phyloP scores from a whole-genome alignment of 1,140 invertebrate genomes.

The Micrasema longulum region DNA sequence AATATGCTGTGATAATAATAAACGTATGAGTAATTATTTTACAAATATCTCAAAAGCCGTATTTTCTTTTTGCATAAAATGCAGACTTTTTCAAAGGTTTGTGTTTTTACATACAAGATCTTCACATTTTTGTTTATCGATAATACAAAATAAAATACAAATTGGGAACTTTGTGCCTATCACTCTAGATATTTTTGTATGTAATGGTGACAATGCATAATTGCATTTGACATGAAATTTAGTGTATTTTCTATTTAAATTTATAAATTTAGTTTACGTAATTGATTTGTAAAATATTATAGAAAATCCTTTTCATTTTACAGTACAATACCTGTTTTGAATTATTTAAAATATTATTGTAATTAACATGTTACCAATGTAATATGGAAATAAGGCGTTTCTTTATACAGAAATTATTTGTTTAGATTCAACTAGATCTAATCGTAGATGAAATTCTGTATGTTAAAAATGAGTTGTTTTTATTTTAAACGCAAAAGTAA shows the following conservation, averaged over 20 bases:
- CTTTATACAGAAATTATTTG: neutral
- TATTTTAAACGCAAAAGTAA: neutral
- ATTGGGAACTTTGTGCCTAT: too few species aligned
- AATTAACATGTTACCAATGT: conserved; percentile 26
- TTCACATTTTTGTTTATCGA: too few species aligned
- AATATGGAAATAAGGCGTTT: neutral
- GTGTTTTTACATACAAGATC: too few species aligned
- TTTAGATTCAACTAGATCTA: neutral
- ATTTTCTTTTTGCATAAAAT: too few species aligned
- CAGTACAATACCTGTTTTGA: conserved; percentile 6
- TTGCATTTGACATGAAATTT: conserved; percentile 6
- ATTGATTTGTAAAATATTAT: too few species aligned
- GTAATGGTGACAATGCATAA: conserved; percentile 5
- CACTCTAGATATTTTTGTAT: neutral
- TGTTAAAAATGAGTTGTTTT: neutral
- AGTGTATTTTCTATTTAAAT: conserved; percentile 3
- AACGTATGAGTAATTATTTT: neutral
- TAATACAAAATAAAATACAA: too few species aligned
- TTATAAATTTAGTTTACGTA: neutral
- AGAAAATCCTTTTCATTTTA: too few species aligned
- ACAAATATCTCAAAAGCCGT: too few species aligned
- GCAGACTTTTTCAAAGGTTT: too few species aligned
- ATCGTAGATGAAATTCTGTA: neutral
- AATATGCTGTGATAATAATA: conserved; percentile 2
- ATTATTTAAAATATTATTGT: conserved; percentile 12